Conservation (phyloP, 2,888 invertebrate genomes). For the Nomada ruficornis region DNA sequence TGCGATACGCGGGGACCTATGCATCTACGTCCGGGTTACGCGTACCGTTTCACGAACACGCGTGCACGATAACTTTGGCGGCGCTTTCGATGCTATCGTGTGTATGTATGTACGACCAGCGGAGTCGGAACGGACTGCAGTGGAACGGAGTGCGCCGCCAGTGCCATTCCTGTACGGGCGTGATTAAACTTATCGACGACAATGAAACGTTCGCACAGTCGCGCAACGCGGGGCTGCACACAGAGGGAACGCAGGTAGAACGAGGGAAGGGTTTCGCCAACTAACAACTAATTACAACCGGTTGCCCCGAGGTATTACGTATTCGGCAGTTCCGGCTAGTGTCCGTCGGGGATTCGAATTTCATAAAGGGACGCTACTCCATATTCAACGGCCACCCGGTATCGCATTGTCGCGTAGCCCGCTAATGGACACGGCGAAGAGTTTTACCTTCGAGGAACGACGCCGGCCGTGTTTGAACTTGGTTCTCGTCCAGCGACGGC, state of each 20-base stretch:
- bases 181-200: constrained; percentile 69
- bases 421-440: constrained; percentile 44
- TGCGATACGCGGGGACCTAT: constrained; percentile 37
- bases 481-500: not conserved
- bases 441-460: constrained; percentile 30
- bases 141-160: not conserved
- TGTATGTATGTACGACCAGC: not conserved
- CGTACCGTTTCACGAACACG: constrained; percentile 23
- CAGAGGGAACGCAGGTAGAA: not conserved
- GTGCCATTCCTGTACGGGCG: not conserved
- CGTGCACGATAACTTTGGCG: constrained; percentile 37
- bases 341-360: constrained; percentile 56
- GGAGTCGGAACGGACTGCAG: not conserved
- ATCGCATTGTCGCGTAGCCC: constrained; percentile 49
- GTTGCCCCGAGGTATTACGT: constrained; percentile 46
- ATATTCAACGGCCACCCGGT: constrained; percentile 49
- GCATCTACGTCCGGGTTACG: constrained; percentile 34
- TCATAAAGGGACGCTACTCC: constrained; percentile 59
- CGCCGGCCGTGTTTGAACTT: constrained; percentile 28
- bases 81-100: constrained; percentile 30
- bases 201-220: constrained; percentile 31
- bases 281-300: constrained; percentile 62
- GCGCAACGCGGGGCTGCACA: not conserved
- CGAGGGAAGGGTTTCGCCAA: constrained; percentile 30
- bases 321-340: constrained; percentile 42